phyloP scores from a whole-genome alignment of 2,888 invertebrate genomes.

The Penaeus monodon region DNA sequence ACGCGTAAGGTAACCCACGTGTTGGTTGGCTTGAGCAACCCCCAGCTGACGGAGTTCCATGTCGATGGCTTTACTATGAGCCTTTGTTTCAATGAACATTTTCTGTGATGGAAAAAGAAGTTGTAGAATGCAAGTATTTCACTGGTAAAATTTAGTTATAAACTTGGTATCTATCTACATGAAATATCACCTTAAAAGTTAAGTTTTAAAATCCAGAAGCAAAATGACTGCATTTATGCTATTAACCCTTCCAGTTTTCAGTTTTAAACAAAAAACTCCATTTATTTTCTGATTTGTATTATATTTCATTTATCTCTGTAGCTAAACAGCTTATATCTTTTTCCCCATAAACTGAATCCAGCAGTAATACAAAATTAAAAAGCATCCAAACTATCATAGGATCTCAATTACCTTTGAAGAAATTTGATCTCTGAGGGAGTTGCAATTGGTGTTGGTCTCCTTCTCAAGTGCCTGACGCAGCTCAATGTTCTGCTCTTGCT shows the following conservation, averaged over 20 bases:
- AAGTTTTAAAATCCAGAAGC: too few relatives aligned
- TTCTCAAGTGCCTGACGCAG: constrained; percentile 77
- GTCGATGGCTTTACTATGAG: constrained; percentile 87
- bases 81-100: constrained; percentile 78
- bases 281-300: too few relatives aligned
- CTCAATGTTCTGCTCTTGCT: constrained; percentile 84
- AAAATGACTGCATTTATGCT: too few relatives aligned
- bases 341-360: too few relatives aligned
- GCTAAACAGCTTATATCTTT: too few relatives aligned
- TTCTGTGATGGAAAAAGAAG: constrained; percentile 68
- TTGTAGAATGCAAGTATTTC: background rate
- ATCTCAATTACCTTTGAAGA: constrained; percentile 75
- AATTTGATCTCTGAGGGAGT: constrained; percentile 78
- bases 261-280: too few relatives aligned
- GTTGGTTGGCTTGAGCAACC: constrained; percentile 86
- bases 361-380: background rate
- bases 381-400: background rate
- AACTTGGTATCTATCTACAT: background rate
- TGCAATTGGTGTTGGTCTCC: constrained; percentile 77
- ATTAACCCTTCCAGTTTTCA: too few relatives aligned
- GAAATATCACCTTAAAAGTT: background rate
- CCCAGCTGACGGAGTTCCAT: constrained; percentile 91
- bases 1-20: constrained; percentile 89
- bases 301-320: too few relatives aligned
- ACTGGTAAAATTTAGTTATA: background rate